Evolutionary conservation across 2,888 invertebrate genomes (phyloP).

Genomic region (Megalurothrips usitatus): DNA sequence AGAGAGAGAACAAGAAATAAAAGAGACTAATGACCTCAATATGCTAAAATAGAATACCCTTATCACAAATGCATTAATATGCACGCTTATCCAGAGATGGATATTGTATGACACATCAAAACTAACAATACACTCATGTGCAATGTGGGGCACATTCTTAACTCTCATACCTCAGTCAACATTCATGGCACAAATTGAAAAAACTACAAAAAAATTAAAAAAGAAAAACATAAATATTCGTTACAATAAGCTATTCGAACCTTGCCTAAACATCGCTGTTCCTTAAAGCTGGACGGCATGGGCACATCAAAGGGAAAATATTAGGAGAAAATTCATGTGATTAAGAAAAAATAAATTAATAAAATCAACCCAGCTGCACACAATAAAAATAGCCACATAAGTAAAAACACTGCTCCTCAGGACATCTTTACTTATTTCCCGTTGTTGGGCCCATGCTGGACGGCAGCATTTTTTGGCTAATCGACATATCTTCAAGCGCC

Average conservation of each 20-base stretch:
- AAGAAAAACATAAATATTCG: neutral
- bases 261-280: neutral
- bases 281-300: neutral
- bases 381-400: neutral
- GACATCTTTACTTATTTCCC: neutral
- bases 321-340: neutral
- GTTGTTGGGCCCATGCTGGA: neutral
- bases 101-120: neutral
- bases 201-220: neutral
- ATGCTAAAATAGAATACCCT: neutral
- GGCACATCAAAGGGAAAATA: neutral
- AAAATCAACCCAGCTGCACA: neutral
- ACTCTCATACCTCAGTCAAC: neutral
- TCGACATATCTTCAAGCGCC: too few species aligned
- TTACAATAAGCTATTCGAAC: neutral
- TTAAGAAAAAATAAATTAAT: neutral
- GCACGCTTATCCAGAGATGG: neutral
- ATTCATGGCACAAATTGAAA: neutral
- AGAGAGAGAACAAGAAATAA: neutral
- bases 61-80: neutral
- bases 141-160: neutral
- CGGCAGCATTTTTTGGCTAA: neutral
- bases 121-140: neutral
- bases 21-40: neutral
- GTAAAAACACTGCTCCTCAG: neutral